phyloP scores from a whole-genome alignment of 2,888 invertebrate species.

The Drosophila mimetica region DNA sequence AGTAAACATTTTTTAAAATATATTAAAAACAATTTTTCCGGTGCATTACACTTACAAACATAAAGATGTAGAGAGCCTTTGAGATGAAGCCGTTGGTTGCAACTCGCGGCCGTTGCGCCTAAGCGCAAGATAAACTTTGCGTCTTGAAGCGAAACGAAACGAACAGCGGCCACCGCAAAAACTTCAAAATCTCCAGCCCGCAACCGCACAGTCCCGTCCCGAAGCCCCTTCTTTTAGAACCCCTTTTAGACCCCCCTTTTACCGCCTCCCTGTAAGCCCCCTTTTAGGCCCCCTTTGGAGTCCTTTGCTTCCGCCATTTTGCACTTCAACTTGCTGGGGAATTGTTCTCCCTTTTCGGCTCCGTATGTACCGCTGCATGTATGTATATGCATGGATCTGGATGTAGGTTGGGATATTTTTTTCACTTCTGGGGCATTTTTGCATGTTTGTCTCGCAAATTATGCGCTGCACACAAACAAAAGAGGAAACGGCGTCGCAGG shows the following conservation, averaged over 20 bases:
- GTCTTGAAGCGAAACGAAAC: conserved; percentile 64
- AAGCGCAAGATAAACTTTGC: conserved; percentile 70
- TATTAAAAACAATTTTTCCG: neutral
- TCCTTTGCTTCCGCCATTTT: conserved; percentile 59
- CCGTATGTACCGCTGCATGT: conserved; percentile 29
- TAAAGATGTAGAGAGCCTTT: conserved; percentile 32
- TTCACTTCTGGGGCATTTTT: conserved; percentile 66
- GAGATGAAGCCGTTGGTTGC: conserved; percentile 54
- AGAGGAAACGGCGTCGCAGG: conserved; percentile 60
- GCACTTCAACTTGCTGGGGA: conserved; percentile 65
- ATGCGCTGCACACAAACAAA: conserved; percentile 78
- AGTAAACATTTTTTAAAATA: neutral
- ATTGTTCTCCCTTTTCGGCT: conserved; percentile 63
- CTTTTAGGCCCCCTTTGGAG: conserved; percentile 14
- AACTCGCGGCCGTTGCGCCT: conserved; percentile 51
- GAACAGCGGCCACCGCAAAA: conserved; percentile 44
- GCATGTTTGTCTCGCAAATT: conserved; percentile 78
- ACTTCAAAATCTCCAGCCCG: conserved; percentile 40
- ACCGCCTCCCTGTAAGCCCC: neutral
- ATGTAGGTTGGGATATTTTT: conserved; percentile 59
- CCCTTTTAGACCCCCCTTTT: neutral
- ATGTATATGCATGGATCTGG: conserved; percentile 30
- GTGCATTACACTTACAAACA: conserved; percentile 14
- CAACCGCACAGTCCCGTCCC: conserved; percentile 7
- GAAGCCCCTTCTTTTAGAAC: neutral